These are phyloP conservation scores for human DNA, from an alignment of 2,113 vertebrate genomes.

Conservation along the genomic window GRCh38 chr9:14526501-14527000, in stretches of 20 bases:
- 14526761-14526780: slow-evolving; percentile 51
- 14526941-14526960: slow-evolving; percentile 53
- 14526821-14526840: slow-evolving; percentile 64
- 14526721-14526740: slow-evolving; percentile 35
- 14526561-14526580: background rate
- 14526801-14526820: slow-evolving; percentile 76
- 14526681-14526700: slow-evolving; percentile 28
- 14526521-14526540: background rate
- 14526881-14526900: slow-evolving; percentile 42
- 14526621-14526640: background rate
- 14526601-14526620: background rate
- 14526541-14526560: background rate
- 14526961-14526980: slow-evolving; percentile 12
- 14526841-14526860: slow-evolving; percentile 63
- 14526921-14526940: slow-evolving; percentile 67
- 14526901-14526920: slow-evolving; percentile 60
- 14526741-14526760: background rate
- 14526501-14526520: background rate
- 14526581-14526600: slow-evolving; percentile 5
- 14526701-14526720: slow-evolving; percentile 51
- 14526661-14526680: background rate
- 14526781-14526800: slow-evolving; percentile 56
- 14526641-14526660: background rate
- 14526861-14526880: slow-evolving; percentile 57
- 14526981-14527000: slow-evolving; percentile 22